Percentiles rank a stretch among this genome's conserved stretches.
These are phyloP conservation scores for Sander lucioperca DNA, from an alignment of 2,113 vertebrate species.

Conservation along the genomic window DNA sequence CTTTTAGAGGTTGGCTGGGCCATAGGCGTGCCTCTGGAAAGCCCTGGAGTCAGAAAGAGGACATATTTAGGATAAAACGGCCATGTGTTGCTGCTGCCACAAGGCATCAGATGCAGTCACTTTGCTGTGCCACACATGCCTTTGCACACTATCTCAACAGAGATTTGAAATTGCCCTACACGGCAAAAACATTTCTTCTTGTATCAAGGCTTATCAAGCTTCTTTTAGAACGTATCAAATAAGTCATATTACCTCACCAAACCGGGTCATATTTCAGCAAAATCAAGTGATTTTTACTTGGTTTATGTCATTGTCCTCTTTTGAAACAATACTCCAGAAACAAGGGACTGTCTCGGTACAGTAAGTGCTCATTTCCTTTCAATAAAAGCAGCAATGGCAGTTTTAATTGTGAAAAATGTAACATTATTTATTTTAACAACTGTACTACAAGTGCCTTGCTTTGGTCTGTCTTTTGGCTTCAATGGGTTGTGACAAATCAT, in stretches of 20 bases:
- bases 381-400: neutral
- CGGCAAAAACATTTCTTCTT: neutral
- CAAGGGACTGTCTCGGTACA: neutral
- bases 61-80: slow-evolving; percentile 25
- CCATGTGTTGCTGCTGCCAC: slow-evolving; percentile 30
- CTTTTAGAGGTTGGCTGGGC: slow-evolving; percentile 24
- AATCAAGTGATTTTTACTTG: neutral
- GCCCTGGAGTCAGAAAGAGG: slow-evolving; percentile 19
- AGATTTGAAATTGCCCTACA: neutral
- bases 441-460: neutral
- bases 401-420: neutral
- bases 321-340: neutral
- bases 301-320: neutral
- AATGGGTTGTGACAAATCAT: neutral
- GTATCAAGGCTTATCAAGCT: neutral
- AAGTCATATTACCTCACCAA: neutral
- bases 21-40: slow-evolving; percentile 25
- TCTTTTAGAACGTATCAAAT: neutral
- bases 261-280: neutral
- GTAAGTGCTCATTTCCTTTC: neutral
- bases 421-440: neutral
- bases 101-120: slow-evolving; percentile 22
- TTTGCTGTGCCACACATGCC: neutral
- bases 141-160: neutral
- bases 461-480: neutral